Base-by-base conservation (phyloP, 2,888 invertebrate species). In the Ctenicera cuprea region DNA sequence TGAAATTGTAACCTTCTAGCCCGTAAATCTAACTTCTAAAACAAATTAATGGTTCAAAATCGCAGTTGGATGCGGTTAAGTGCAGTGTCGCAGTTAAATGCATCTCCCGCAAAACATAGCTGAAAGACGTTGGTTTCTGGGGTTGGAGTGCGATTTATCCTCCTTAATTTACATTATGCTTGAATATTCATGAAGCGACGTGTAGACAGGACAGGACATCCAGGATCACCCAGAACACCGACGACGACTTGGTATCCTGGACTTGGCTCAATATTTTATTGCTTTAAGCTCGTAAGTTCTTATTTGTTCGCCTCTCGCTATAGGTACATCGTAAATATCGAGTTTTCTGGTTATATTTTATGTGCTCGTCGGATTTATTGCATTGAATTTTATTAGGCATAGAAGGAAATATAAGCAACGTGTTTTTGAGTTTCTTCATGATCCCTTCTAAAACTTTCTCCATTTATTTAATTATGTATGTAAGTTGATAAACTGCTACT, bases 141-240 rank as follows among this genome's bases (percentile, higher is more conserved):
- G 59, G 37, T 38, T 41, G 3, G 16, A 59, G 59, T 71, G 70
- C 77, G 75, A 78, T 79, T 79, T 79, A 76, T 76, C 75, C 77
- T 72, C 72, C 66, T 76, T 73, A 77, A 77, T 78, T 79, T 79
- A 71, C 79, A 79, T 80, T 78, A 69, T 67, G 71, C 66, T 74
- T 80, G 80, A 77, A 80, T 80, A 80, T 80, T 77, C 80, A 80
- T 79, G 80, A 78, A 73, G 33, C 59, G 18, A 11, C 74, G 77
- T 77, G 77, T 77, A 73, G 76, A 71, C 73, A 57, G 68, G 45
- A 59, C 59, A 62, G 50, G 33, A 50, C 69, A 45, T 7, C 33
- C n/a, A 33, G 54, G 48, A 54, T 41, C 66, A 54, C 66, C 45
- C 22, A 43, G 41, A 52, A 38, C 61, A 38, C 48, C 65, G 48